Conservation (phyloP, 1,140 invertebrate genomes). For the Brachionus angularis region DNA sequence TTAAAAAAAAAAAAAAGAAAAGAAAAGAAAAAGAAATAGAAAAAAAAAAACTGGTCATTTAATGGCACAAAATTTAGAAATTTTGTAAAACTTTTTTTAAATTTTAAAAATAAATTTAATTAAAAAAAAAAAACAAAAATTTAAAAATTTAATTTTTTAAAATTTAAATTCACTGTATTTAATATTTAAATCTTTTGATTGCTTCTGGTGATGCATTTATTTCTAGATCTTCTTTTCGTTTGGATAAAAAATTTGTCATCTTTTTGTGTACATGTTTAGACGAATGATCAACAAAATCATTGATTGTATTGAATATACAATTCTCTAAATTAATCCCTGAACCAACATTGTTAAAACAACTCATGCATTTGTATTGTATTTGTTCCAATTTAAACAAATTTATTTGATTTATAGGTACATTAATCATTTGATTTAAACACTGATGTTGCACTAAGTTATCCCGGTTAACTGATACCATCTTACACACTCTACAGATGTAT, state of each 20-base stretch:
- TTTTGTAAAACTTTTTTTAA: too few relatives aligned
- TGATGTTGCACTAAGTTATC: background rate
- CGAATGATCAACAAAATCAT: background rate
- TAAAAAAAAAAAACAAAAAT: conserved; percentile 23
- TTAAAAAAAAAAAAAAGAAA: conserved; percentile 4
- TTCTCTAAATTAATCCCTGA: too few relatives aligned
- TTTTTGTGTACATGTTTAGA: background rate
- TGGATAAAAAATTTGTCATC: background rate
- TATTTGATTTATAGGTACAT: background rate
- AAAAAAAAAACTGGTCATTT: conserved; percentile 15
- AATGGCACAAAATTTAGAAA: conserved; percentile 33
- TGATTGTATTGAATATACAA: background rate
- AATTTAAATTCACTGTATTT: too few relatives aligned
- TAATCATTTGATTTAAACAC: conserved; percentile 9
- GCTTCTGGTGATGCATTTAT: too few relatives aligned
- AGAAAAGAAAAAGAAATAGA: background rate
- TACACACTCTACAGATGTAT: background rate
- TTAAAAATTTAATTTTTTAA: too few relatives aligned
- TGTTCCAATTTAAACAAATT: conserved; percentile 17
- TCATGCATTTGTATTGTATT: conserved; percentile 6
- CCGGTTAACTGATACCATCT: background rate
- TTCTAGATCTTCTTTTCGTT: conserved; percentile 8
- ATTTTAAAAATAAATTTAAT: too few relatives aligned
- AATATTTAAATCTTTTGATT: too few relatives aligned
- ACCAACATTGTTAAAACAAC: background rate